Conservation (phyloP, 2,113 vertebrate species). For the Ursus arctos region DNA sequence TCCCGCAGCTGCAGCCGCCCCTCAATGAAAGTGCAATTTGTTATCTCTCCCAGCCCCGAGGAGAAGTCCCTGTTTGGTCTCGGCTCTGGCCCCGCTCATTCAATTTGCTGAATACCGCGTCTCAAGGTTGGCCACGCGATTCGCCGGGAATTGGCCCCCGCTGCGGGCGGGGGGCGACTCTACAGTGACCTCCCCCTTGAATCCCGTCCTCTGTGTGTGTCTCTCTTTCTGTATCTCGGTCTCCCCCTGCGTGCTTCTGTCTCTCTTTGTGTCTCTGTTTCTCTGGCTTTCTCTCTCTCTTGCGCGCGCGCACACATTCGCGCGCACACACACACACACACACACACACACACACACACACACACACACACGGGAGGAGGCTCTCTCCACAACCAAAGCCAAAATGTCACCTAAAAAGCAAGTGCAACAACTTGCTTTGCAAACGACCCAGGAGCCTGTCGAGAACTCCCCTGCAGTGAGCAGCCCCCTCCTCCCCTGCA, state of each 20-base stretch:
- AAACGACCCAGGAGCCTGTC: neutral
- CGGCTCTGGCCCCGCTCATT: neutral
- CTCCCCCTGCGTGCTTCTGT: neutral
- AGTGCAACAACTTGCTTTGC: constrained; percentile 79
- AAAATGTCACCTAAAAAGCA: constrained; percentile 73
- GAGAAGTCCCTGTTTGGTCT: neutral
- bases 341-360: neutral
- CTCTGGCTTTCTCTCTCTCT: neutral
- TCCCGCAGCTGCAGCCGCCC: constrained; percentile 54
- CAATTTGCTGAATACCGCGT: neutral
- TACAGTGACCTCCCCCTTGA: neutral
- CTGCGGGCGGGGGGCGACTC: neutral
- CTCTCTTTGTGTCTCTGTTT: constrained; percentile 65
- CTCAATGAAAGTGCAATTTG: constrained; percentile 63
- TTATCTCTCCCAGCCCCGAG: neutral
- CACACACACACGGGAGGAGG: neutral
- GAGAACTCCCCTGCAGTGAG: neutral
- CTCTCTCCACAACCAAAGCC: constrained; percentile 29
- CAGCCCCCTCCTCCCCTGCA: neutral
- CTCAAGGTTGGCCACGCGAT: neutral
- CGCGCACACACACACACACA: neutral
- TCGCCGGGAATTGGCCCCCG: neutral
- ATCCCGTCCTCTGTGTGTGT: neutral
- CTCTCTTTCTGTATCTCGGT: neutral
- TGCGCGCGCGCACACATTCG: neutral